Conservation (phyloP, 2,888 invertebrate species). For the Atethmia centrago region DNA sequence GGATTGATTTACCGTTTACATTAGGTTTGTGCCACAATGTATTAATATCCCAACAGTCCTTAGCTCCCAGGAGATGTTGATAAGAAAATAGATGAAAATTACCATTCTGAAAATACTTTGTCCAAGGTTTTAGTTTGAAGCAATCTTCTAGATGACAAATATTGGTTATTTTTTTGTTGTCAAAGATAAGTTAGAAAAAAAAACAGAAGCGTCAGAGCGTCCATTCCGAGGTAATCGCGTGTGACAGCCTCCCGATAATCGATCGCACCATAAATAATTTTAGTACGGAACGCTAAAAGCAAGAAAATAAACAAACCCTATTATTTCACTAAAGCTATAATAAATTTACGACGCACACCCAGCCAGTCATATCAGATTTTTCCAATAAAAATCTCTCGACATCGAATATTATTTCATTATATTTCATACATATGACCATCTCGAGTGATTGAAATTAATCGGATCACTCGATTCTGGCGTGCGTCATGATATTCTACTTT, state of each 20-base stretch:
- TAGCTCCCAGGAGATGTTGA: background rate
- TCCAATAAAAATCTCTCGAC: constrained; percentile 44
- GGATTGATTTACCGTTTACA: constrained; percentile 63
- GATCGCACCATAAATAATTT: constrained; percentile 46
- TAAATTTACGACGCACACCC: constrained; percentile 28
- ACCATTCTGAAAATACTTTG: background rate
- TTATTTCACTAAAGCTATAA: constrained; percentile 9
- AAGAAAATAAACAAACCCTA: constrained; percentile 40
- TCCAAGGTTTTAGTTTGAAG: background rate
- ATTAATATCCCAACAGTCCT: too few relatives aligned
- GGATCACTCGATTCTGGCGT: constrained; percentile 22
- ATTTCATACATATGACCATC: constrained; percentile 20
- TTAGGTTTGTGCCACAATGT: constrained; percentile 30
- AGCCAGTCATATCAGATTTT: constrained; percentile 37
- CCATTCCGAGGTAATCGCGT: constrained; percentile 13
- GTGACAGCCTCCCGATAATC: constrained; percentile 47
- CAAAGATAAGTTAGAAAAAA: background rate
- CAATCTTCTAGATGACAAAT: background rate
- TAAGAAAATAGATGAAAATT: background rate
- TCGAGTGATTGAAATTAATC: constrained; percentile 39
- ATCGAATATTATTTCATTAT: constrained; percentile 40
- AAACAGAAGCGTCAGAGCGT: background rate
- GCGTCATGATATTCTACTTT: constrained; percentile 29
- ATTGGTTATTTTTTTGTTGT: background rate
- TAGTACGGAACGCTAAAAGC: constrained; percentile 31